phyloP scores from a whole-genome alignment of 2,797 vertebrate genomes.

The Mus spretus region DNA sequence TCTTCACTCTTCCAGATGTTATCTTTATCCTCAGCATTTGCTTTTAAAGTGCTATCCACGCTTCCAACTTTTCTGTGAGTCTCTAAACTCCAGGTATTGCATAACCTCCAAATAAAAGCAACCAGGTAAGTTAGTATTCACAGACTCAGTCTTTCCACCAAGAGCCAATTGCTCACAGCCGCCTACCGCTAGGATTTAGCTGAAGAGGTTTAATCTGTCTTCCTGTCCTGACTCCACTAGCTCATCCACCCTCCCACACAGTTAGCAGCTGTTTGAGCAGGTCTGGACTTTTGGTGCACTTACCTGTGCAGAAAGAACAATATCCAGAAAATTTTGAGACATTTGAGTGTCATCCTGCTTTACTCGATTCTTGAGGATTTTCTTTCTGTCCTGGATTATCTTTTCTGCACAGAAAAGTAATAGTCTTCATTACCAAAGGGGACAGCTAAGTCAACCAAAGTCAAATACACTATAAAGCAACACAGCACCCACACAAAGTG shows the following conservation, averaged over 20 bases:
- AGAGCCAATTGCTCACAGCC: background rate
- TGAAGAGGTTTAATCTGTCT: background rate
- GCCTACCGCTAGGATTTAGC: background rate
- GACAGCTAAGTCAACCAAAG: conserved; percentile 34
- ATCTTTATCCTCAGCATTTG: background rate
- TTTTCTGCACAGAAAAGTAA: conserved; percentile 86
- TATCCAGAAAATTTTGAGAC: conserved; percentile 94
- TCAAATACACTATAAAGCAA: conserved; percentile 50
- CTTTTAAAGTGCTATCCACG: background rate
- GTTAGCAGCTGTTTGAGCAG: background rate
- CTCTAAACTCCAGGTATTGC: background rate
- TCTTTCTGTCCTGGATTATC: conserved; percentile 92
- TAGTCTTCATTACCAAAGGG: conserved; percentile 32
- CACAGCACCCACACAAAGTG: background rate
- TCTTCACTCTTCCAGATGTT: background rate
- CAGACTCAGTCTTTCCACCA: background rate
- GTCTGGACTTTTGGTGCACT: conserved; percentile 70
- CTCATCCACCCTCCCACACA: background rate
- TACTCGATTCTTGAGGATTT: conserved; percentile 86
- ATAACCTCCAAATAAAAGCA: conserved; percentile 4
- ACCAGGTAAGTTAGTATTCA: background rate
- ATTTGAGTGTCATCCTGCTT: conserved; percentile 87
- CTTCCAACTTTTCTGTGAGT: background rate
- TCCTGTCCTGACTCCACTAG: background rate
- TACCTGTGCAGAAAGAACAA: conserved; percentile 94